Percentiles rank a stretch among this genome's conserved stretches.
Evolutionary conservation across 2,113 vertebrate species (phyloP).

Genomic region (Okapia johnstoni): DNA sequence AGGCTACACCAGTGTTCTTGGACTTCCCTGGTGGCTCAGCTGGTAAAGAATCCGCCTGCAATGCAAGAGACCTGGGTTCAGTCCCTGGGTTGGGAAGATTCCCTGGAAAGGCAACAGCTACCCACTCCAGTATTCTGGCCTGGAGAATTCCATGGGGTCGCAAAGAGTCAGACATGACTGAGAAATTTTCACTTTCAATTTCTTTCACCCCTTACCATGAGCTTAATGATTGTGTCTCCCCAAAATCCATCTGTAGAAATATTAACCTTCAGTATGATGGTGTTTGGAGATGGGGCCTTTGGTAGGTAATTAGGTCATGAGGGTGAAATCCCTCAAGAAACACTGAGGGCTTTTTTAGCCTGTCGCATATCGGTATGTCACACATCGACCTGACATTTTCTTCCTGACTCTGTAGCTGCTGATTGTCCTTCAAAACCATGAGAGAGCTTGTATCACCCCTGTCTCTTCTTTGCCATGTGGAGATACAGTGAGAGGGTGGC

Average conservation of each 20-base stretch:
- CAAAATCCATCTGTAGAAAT: neutral
- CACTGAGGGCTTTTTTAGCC: neutral
- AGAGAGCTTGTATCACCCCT: neutral
- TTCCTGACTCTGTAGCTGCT: neutral
- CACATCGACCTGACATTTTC: neutral
- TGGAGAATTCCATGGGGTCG: neutral
- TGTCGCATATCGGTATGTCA: neutral
- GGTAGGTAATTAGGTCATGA: neutral
- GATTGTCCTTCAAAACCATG: neutral
- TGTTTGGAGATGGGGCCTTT: neutral
- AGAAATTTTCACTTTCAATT: neutral
- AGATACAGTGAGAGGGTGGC: neutral
- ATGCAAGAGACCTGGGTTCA: neutral
- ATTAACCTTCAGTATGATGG: neutral
- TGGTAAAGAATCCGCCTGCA: neutral
- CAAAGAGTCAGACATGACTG: neutral
- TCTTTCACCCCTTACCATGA: neutral
- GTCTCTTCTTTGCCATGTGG: neutral
- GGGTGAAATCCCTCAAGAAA: neutral
- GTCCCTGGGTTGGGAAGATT: neutral
- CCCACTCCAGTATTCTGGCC: neutral
- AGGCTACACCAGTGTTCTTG: neutral
- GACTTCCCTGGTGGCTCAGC: neutral
- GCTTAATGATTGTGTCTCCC: neutral
- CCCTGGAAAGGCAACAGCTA: neutral